Evolutionary conservation across 2,888 invertebrate species (phyloP).

Genomic region (Eupithecia insigniata): DNA sequence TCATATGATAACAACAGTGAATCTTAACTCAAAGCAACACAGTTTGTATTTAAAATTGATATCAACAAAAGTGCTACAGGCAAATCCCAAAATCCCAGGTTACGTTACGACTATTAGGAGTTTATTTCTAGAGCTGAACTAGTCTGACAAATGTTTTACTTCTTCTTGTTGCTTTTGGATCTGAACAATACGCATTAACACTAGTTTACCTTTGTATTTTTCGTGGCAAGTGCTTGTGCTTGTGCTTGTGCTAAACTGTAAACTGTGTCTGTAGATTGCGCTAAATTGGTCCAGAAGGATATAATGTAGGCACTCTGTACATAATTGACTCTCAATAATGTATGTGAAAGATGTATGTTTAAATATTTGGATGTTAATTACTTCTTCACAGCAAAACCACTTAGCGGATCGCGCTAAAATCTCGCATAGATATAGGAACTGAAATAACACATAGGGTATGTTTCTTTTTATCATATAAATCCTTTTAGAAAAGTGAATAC

Average conservation of each 20-base stretch:
- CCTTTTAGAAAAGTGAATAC: no score
- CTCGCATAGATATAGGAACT: no score
- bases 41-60: slow-evolving; percentile 9
- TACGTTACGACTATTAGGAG: slow-evolving; percentile 32
- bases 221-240: slow-evolving; percentile 12
- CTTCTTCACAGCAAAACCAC: no score
- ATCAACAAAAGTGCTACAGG: slow-evolving; percentile 7
- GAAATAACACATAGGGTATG: no score
- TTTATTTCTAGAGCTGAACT: slow-evolving; percentile 57
- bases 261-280: no score
- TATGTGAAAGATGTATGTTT: no score
- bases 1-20: background rate
- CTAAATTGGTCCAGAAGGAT: background rate
- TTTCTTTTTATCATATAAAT: no score
- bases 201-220: slow-evolving; percentile 30
- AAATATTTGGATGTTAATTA: no score
- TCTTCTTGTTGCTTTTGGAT: slow-evolving; percentile 65
- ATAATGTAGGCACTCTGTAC: background rate
- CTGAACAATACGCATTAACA: slow-evolving; percentile 39
- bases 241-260: no score
- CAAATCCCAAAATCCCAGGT: slow-evolving; percentile 36
- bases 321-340: no score
- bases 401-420: no score
- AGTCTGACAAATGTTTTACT: slow-evolving; percentile 56
- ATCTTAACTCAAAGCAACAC: background rate